phyloP scores from a whole-genome alignment of 1,140 invertebrate species.

The Danaus plexippus region DNA sequence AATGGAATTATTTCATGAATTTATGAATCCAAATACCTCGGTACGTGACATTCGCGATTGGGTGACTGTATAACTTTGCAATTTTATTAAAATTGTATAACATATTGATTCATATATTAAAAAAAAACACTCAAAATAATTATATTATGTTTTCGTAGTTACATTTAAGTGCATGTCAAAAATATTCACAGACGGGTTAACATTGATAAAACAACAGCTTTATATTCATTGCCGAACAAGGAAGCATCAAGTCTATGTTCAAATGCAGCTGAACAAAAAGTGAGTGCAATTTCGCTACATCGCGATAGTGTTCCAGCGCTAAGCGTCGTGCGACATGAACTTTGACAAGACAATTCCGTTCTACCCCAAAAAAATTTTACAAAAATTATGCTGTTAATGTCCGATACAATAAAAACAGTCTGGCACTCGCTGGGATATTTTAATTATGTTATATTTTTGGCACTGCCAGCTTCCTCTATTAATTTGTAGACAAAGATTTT shows the following conservation, averaged over 20 bases:
- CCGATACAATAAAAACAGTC: too few species aligned
- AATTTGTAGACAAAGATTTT: too few species aligned
- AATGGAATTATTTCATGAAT: constrained; percentile 33
- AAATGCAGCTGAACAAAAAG: constrained; percentile 4
- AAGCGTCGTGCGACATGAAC: constrained; percentile 12
- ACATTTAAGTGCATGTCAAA: too few species aligned
- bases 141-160: too few species aligned
- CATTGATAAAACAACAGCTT: too few species aligned
- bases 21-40: constrained; percentile 23
- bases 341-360: constrained; percentile 3
- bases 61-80: background rate
- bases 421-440: too few species aligned
- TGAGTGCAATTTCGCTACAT: constrained; percentile 3
- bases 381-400: background rate
- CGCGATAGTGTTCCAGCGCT: constrained; percentile 6
- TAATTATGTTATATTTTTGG: too few species aligned
- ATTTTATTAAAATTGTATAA: constrained; percentile 4
- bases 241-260: too few species aligned
- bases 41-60: constrained; percentile 12
- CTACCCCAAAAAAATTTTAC: background rate
- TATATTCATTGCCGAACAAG: too few species aligned
- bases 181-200: too few species aligned
- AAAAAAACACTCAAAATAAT: too few species aligned
- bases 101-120: background rate
- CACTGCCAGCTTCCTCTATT: too few species aligned